A percentile compares a stretch with the other conserved stretches of the same genome.
These are phyloP conservation scores for Artibeus lituratus DNA, from an alignment of 2,797 vertebrate species.

Conservation along the genomic window DNA sequence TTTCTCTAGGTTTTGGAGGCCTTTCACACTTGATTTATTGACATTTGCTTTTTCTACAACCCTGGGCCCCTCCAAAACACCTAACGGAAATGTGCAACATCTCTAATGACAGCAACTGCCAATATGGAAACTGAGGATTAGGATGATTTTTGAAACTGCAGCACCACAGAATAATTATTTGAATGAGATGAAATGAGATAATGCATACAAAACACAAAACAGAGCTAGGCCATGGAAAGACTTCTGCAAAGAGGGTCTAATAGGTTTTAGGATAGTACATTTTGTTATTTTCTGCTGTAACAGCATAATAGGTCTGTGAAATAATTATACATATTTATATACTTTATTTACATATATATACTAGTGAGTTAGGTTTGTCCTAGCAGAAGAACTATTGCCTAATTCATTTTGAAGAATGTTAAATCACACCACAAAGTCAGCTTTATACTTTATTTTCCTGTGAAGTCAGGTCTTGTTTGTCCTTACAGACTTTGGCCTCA, in stretches of 20 bases:
- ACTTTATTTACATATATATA: no score
- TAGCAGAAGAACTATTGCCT: background rate
- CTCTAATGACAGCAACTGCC: background rate
- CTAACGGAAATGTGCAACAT: background rate
- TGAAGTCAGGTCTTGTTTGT: background rate
- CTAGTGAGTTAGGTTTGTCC: background rate
- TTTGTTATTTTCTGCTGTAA: background rate
- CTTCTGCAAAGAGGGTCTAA: background rate
- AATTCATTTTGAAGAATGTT: background rate
- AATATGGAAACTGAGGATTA: background rate
- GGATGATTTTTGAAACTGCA: background rate
- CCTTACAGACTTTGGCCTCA: background rate
- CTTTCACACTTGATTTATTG: background rate
- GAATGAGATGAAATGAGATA: background rate
- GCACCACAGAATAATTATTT: background rate
- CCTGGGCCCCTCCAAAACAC: background rate
- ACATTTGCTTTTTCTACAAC: background rate
- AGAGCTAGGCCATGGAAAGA: background rate
- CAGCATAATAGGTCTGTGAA: background rate
- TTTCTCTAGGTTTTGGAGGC: background rate
- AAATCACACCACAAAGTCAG: background rate
- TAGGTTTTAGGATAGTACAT: background rate
- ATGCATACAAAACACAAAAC: background rate
- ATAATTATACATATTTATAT: background rate
- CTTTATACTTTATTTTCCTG: background rate